Conservation (phyloP, 2,113 vertebrate species). For the Phalacrocorax carbo region DNA sequence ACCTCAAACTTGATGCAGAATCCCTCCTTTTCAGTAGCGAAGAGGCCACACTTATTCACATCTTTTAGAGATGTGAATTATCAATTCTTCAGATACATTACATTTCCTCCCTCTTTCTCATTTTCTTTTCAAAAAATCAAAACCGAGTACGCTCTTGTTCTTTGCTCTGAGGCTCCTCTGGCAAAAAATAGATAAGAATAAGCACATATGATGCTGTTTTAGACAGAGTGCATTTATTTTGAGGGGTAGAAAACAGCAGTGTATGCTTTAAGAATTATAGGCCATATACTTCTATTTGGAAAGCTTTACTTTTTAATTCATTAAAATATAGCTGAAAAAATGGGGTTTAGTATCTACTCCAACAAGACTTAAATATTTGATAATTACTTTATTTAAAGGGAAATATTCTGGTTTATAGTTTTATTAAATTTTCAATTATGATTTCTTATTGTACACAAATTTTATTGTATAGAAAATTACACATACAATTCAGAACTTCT, state of each 20-base stretch:
- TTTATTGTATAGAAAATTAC: no score
- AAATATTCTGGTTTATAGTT: neutral
- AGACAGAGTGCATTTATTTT: neutral
- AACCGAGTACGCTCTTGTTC: neutral
- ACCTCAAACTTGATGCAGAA: neutral
- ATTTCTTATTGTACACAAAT: neutral
- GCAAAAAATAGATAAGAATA: neutral
- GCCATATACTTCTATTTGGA: neutral
- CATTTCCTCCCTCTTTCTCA: neutral
- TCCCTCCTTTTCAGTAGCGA: neutral
- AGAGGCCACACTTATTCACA: neutral
- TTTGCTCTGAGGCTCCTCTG: neutral
- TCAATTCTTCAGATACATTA: neutral
- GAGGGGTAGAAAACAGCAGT: neutral
- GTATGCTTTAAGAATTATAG: neutral
- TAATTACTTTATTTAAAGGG: neutral
- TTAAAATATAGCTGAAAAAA: conserved; percentile 3
- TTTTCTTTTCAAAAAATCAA: neutral
- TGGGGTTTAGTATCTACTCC: neutral
- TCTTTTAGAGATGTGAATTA: neutral
- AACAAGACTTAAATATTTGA: neutral
- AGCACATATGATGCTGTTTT: neutral
- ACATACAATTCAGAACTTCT: neutral
- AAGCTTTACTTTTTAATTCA: conserved; percentile 34
- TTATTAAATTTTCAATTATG: neutral